Evolutionary conservation across 2,888 invertebrate species (phyloP).

Genomic region (Ophioninae sp.): DNA sequence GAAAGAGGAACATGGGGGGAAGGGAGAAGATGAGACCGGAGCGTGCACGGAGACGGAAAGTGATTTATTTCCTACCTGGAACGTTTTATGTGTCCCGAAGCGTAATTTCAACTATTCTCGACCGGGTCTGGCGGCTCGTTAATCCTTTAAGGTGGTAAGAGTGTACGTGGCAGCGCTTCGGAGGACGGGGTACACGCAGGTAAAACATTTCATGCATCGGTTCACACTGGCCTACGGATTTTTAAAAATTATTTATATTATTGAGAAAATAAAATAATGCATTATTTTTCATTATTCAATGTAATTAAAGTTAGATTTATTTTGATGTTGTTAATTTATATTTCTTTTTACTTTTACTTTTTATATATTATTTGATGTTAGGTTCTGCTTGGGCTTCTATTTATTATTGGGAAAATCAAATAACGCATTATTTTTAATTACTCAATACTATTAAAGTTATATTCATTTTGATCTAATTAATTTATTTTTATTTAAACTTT

Average conservation of each 20-base stretch:
- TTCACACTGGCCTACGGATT: background rate
- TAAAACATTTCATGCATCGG: background rate
- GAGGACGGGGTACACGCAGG: background rate
- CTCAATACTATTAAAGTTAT: too few species aligned
- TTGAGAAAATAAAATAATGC: too few species aligned
- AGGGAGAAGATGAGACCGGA: slow-evolving; percentile 36
- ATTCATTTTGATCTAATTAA: too few species aligned
- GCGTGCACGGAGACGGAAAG: slow-evolving; percentile 37
- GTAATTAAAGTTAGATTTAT: too few species aligned
- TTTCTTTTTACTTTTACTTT: too few species aligned
- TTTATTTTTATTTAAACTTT: too few species aligned
- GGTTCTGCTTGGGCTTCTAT: too few species aligned
- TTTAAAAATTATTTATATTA: background rate
- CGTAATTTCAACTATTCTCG: slow-evolving; percentile 24
- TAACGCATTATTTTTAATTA: too few species aligned
- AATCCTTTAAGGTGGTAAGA: slow-evolving; percentile 9
- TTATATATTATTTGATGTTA: too few species aligned
- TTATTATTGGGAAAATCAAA: too few species aligned
- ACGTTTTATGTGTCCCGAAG: slow-evolving; percentile 34
- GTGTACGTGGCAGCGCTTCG: background rate
- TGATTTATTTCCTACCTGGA: slow-evolving; percentile 48
- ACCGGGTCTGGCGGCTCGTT: slow-evolving; percentile 16
- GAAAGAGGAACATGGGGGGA: slow-evolving; percentile 32
- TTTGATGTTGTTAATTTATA: too few species aligned
- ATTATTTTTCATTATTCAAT: too few species aligned